phyloP scores from a whole-genome alignment of 2,113 vertebrate genomes.

The Riparia riparia region DNA sequence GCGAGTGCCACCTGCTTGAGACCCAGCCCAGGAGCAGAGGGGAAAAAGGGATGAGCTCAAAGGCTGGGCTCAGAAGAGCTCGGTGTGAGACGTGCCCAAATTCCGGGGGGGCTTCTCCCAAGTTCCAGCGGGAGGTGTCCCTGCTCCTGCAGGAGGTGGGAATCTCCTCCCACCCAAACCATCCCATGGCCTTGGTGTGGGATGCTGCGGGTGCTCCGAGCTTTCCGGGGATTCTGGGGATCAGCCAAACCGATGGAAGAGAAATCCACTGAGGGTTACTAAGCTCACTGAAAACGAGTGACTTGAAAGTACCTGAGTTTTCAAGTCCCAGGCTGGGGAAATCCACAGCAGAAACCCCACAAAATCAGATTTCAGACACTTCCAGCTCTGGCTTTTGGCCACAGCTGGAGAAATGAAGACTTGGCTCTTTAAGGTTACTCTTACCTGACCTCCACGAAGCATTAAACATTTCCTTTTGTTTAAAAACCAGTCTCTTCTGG shows the following conservation, averaged over 20 bases:
- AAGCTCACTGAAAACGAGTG: background rate
- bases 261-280: background rate
- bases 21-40: fast-evolving
- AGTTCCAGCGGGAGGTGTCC: background rate
- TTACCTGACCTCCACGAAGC: background rate
- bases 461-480: background rate
- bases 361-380: background rate
- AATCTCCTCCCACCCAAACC: background rate
- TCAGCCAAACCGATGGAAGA: background rate
- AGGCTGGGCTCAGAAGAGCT: background rate
- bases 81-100: fast-evolving
- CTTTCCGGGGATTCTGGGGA: background rate
- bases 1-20: background rate
- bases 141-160: background rate
- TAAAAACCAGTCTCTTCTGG: background rate
- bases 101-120: background rate
- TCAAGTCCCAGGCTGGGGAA: background rate
- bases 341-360: fast-evolving
- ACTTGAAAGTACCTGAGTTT: fast-evolving
- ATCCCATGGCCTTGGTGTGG: fast-evolving
- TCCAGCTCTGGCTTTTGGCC: background rate
- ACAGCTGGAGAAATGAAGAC: background rate
- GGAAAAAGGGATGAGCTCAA: background rate
- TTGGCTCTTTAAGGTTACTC: background rate
- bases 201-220: background rate